Base-by-base conservation (phyloP, 2,113 vertebrate genomes). In the Syrmaticus mikado region DNA sequence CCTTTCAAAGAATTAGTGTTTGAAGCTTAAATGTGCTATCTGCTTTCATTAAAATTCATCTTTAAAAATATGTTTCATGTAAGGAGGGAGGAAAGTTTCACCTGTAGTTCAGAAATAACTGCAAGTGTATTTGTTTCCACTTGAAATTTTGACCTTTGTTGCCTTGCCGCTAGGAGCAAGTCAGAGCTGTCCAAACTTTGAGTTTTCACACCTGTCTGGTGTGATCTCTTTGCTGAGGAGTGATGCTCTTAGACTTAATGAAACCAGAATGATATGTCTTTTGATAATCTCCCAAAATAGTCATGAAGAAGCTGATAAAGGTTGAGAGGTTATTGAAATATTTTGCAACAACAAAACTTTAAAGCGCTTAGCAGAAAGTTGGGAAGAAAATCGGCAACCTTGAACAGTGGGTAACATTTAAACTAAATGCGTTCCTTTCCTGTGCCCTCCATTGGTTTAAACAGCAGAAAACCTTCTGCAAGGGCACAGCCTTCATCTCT, bases 151-250 rank as follows among this genome's bases (percentile, higher is more conserved):
- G 86, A 58, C 32, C 43, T 75, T 75, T 70, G n/a, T 76, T 65
- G 27, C 36, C 70, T 88, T 82, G 27, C 70, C 1, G 0, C 70
- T 78, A 65, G 66, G 62, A 84, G 27, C 6, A 55, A 86, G 30
- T 25, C 36, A 10, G 87, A 53, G 48, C 50, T 85, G 40, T 65
- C 66, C 71, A 38, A 15, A 22, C 41, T 91, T 85, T 76, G 57
- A 65, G 13, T 75, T 90, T 95, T 83, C 78, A 38, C 24, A 70
- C 76, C 66, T 91, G 64, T 70, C 76, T 90, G 28, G n/a, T 53
- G 3, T 28, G 52, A 71, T 90, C 43, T 80, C 38, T 73, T 85
- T 0, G 0, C 62, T 60, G 34, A 60, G 61, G 38, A 87, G 50
- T 1, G 7, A 50, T 76, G 65, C 60, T 88, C 89, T 65, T 57